Conservation (phyloP, 2,888 invertebrate genomes). For the Volucella bombylans region DNA sequence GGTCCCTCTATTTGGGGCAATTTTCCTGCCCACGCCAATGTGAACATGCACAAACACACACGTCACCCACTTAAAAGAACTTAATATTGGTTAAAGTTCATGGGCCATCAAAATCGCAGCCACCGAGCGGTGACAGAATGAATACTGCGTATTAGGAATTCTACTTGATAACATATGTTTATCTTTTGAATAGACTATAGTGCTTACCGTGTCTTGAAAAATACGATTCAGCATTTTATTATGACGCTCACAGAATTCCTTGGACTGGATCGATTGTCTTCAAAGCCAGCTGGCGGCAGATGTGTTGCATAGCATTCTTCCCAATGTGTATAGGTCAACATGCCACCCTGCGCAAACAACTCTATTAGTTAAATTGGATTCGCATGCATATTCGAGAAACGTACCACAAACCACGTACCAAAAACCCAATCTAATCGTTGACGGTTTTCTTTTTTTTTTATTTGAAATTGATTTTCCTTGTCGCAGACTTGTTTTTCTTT, state of each 20-base stretch:
- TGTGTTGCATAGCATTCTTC: slow-evolving; percentile 92
- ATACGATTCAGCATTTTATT: slow-evolving; percentile 87
- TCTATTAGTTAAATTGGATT: slow-evolving; percentile 57
- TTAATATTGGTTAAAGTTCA: no score
- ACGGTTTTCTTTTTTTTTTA: not conserved
- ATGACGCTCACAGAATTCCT: slow-evolving; percentile 89
- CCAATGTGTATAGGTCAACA: slow-evolving; percentile 84
- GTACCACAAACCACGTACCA: slow-evolving; percentile 32
- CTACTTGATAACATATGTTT: no score
- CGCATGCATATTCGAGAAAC: slow-evolving; percentile 31
- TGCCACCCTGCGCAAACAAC: slow-evolving; percentile 34
- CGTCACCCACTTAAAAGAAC: no score
- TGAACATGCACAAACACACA: no score
- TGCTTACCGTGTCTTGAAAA: slow-evolving; percentile 89
- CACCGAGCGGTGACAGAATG: no score
- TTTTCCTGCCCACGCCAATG: no score
- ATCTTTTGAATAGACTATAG: not conserved
- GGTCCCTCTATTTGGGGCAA: no score
- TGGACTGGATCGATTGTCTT: slow-evolving; percentile 86
- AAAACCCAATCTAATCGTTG: slow-evolving; percentile 24
- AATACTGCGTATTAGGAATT: no score
- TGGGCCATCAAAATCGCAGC: no score
- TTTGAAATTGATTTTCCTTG: slow-evolving; percentile 55
- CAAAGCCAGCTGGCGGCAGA: slow-evolving; percentile 90
- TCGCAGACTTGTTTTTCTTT: not conserved